These are phyloP conservation scores for Tetheella fluctuosa DNA, from an alignment of 2,888 invertebrate species.

Conservation along the genomic window DNA sequence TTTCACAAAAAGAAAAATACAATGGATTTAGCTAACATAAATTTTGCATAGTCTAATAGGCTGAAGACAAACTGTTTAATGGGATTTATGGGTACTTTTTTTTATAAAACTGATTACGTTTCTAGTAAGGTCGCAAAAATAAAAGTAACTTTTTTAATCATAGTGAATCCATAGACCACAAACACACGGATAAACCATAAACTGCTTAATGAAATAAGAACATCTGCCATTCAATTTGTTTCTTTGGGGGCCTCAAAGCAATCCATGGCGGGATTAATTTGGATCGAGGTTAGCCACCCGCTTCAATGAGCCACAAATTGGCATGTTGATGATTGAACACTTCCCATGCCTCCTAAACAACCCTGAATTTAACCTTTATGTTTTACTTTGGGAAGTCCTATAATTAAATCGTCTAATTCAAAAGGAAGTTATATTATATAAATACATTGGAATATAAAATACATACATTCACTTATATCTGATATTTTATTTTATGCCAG, in stretches of 20 bases:
- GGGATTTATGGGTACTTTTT: neutral
- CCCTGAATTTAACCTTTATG: neutral
- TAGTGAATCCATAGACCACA: neutral
- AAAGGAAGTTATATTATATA: too few relatives aligned
- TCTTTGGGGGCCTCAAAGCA: constrained; percentile 13
- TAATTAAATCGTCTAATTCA: neutral
- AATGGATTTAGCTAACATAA: neutral
- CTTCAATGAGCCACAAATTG: constrained; percentile 30
- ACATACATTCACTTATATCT: too few relatives aligned
- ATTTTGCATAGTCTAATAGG: neutral
- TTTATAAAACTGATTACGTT: neutral
- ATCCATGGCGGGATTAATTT: constrained; percentile 31
- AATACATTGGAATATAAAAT: too few relatives aligned
- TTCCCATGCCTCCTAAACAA: constrained; percentile 15
- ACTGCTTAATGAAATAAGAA: constrained; percentile 6
- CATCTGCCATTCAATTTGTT: constrained; percentile 25
- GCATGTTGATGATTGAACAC: constrained; percentile 24
- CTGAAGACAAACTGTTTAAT: neutral
- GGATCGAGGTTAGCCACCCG: constrained; percentile 27
- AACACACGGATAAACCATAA: neutral
- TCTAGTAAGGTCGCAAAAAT: too few relatives aligned
- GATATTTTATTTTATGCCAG: too few relatives aligned
- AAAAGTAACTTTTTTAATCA: neutral
- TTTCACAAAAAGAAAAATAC: neutral
- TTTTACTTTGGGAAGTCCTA: neutral